These are phyloP conservation scores for Enteromius radiatus DNA, from an alignment of 2,797 vertebrate species.

Conservation along the genomic window DNA sequence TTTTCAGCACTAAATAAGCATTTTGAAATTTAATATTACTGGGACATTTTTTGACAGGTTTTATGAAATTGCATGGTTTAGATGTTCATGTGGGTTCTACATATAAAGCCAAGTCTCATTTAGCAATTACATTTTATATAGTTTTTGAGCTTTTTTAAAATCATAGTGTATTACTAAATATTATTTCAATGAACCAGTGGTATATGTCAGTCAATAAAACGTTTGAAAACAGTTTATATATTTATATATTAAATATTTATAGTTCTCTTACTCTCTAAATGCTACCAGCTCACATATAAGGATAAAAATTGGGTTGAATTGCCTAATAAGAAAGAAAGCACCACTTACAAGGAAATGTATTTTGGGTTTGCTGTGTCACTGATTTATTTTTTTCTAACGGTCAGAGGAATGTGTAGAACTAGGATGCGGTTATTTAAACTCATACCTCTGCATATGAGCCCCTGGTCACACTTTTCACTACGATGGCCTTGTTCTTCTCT, in stretches of 20 bases:
- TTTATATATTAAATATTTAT: too few relatives aligned
- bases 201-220: neutral
- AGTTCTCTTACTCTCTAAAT: neutral
- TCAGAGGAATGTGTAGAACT: neutral
- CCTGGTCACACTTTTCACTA: slow-evolving; percentile 92
- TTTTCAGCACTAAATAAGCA: neutral
- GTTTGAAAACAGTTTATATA: neutral
- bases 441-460: slow-evolving; percentile 95
- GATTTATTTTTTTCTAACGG: neutral
- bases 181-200: neutral
- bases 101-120: neutral
- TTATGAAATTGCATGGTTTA: neutral
- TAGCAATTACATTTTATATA: neutral
- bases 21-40: neutral
- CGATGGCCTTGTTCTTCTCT: slow-evolving; percentile 93
- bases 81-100: neutral
- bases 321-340: neutral
- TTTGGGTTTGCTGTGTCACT: neutral
- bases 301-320: neutral
- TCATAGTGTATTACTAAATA: neutral
- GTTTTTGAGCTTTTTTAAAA: neutral
- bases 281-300: neutral
- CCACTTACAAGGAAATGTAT: neutral
- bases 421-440: neutral
- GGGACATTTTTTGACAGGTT: neutral